Base-by-base conservation (phyloP, 2,113 vertebrate genomes). In the Tetraodon nigroviridis region DNA sequence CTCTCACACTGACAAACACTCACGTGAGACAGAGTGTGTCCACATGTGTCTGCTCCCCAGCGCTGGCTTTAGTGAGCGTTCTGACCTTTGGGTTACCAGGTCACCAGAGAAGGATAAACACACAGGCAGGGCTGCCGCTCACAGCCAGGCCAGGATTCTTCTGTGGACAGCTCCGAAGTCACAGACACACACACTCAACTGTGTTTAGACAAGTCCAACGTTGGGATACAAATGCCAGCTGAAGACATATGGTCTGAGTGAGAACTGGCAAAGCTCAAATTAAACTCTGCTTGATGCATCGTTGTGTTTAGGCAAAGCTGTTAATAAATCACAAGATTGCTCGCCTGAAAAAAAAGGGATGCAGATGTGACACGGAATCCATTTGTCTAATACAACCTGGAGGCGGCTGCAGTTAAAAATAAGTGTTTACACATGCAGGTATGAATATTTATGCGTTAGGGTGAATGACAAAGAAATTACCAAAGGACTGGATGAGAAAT, bases 151-250 rank as follows among this genome's bases (percentile, higher is more conserved):
- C 41, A 66, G 61, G 83, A 86, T 85, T 89, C 83, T 69, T 80
- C 44, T 44, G 52, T 61, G 57, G 67, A 49, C 5, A 2, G 55
- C 68, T 59, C 78, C 79, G 80, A 75, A 75, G 69, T 71, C 66
- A 57, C 79, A 78, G 19, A 75, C 56, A 66, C 64, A 69, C 70
- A 75, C 76, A 73, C 76, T 74, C 75, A 75, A 76, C 75, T 61
- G 68, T 86, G 87, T 87, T 87, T 88, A 69, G 85, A 84, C 69
- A 86, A 75, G 75, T 68, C 70, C 55, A 76, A 84, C 85, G 83
- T 48, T 69, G 66, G 66, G 76, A 86, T 75, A 84, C 76, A 82
- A 77, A 80, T 69, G 79, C 74, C 78, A 84, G 62, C 54, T 60
- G 53, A 71, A 80, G 78, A 87, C 70, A 69, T 79, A 71, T 75